Evolutionary conservation across 2,113 vertebrate genomes (phyloP).

Genomic region (Neodon shergylaensis): DNA sequence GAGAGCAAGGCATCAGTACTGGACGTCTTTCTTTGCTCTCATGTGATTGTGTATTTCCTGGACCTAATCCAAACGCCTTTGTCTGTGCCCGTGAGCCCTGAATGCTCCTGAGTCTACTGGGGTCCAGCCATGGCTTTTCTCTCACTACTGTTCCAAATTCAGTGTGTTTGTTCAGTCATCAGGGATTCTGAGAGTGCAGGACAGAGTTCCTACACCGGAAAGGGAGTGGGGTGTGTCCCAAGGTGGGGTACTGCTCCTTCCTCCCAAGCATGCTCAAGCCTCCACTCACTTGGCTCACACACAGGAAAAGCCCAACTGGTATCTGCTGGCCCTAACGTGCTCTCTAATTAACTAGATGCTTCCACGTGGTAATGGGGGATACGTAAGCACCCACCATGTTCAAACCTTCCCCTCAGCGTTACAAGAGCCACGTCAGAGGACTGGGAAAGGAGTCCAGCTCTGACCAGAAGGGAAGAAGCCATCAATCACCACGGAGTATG

Average conservation of each 20-base stretch:
- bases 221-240: not conserved
- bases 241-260: not conserved
- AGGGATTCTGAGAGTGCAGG: not conserved
- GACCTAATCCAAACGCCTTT: not conserved
- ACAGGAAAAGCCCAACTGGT: not conserved
- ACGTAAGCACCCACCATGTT: constrained; percentile 17
- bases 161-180: not conserved
- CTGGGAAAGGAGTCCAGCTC: constrained; percentile 1
- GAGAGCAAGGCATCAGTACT: not conserved
- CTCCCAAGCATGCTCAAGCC: not conserved
- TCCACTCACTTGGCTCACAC: not conserved
- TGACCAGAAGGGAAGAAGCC: not conserved
- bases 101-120: not conserved
- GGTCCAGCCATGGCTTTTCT: not conserved
- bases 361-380: not conserved
- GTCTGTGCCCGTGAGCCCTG: not conserved
- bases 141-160: not conserved
- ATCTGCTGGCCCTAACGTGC: not conserved
- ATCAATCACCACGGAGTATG: not conserved
- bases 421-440: not conserved
- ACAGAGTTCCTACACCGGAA: not conserved
- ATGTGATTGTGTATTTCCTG: not conserved
- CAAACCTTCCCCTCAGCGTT: not conserved
- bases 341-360: not conserved
- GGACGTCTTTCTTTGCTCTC: not conserved